A percentile compares a stretch with the other conserved stretches of the same genome.
These are phyloP conservation scores for Calliphora vomitoria DNA, from an alignment of 2,888 invertebrate genomes.

Conservation along the genomic window DNA sequence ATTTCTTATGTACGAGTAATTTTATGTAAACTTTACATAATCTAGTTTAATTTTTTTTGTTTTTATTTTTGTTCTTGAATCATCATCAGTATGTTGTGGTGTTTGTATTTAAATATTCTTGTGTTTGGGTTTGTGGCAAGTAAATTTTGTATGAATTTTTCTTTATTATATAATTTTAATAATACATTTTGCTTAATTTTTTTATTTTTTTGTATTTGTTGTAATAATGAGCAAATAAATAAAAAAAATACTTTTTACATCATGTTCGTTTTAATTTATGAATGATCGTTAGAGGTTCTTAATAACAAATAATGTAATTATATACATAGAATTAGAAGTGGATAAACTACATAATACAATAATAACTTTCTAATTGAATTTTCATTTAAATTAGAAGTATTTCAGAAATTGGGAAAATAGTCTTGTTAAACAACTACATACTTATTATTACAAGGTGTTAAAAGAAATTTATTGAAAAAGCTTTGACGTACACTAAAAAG, in stretches of 20 bases:
- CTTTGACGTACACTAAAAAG: too few relatives aligned
- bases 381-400: too few relatives aligned
- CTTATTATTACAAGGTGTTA: too few relatives aligned
- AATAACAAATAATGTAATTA: too few relatives aligned
- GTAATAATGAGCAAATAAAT: not conserved
- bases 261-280: too few relatives aligned
- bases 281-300: too few relatives aligned
- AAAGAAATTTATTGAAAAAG: too few relatives aligned
- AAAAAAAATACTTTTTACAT: not conserved
- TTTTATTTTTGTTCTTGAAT: slow-evolving; percentile 64
- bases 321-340: too few relatives aligned
- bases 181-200: not conserved
- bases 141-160: slow-evolving; percentile 70
- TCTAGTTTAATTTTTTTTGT: slow-evolving; percentile 75
- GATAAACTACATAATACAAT: too few relatives aligned
- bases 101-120: slow-evolving; percentile 47
- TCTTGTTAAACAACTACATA: too few relatives aligned
- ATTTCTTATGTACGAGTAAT: slow-evolving; percentile 69
- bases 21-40: slow-evolving; percentile 71
- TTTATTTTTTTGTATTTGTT: not conserved
- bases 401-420: too few relatives aligned
- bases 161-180: not conserved
- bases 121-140: slow-evolving; percentile 69
- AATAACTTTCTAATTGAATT: too few relatives aligned
- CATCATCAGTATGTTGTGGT: slow-evolving; percentile 50